Conservation (phyloP, 2,888 invertebrate species). For the Athalia cordata region DNA sequence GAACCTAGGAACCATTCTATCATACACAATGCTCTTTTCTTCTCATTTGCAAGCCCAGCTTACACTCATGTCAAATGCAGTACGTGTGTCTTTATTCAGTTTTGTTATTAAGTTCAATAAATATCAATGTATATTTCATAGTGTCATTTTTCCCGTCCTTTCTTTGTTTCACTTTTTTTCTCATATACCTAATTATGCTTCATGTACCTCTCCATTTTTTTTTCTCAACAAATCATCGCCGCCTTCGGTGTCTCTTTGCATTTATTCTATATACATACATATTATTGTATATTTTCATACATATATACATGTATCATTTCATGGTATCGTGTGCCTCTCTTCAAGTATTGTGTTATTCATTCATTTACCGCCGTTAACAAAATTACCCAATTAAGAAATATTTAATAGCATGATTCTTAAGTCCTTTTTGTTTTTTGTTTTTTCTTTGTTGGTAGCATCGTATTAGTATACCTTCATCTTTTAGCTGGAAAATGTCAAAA, state of each 20-base stretch:
- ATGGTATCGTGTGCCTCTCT: too few species aligned
- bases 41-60: constrained; percentile 61
- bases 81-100: constrained; percentile 28
- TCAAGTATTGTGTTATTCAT: too few species aligned
- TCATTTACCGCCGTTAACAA: neutral
- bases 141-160: constrained; percentile 43
- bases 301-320: too few species aligned
- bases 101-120: constrained; percentile 27
- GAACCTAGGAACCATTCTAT: constrained; percentile 46
- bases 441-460: neutral
- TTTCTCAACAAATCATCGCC: neutral
- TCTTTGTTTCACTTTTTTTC: constrained; percentile 46
- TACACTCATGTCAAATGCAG: constrained; percentile 60
- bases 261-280: neutral
- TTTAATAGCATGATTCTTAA: neutral
- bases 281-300: neutral
- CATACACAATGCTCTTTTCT: constrained; percentile 48
- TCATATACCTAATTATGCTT: constrained; percentile 43
- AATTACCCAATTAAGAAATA: neutral
- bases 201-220: constrained; percentile 14
- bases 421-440: neutral
- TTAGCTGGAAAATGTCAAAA: constrained; percentile 6
- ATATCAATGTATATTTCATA: constrained; percentile 51
- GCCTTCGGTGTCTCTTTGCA: neutral
- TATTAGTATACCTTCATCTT: constrained; percentile 1